These are phyloP conservation scores for Diplodus puntazzo DNA, from an alignment of 2,797 vertebrate genomes.

Conservation along the genomic window DNA sequence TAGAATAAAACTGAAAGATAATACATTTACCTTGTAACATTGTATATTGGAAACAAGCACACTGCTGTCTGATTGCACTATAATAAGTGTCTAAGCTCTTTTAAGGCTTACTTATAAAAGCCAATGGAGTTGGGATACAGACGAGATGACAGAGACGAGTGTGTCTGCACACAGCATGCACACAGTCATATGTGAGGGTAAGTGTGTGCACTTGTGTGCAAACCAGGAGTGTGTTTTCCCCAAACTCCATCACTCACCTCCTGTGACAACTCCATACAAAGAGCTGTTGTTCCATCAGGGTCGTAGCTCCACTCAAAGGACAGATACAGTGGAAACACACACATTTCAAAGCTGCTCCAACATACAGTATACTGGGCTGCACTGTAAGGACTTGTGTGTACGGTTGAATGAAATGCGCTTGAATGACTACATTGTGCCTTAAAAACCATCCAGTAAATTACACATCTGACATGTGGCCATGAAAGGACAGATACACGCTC, in stretches of 20 bases:
- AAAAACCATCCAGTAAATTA: slow-evolving; percentile 39
- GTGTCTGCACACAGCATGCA: slow-evolving; percentile 5
- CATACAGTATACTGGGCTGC: slow-evolving; percentile 22
- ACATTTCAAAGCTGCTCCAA: slow-evolving; percentile 45
- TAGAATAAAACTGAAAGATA: no score
- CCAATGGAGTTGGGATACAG: neutral
- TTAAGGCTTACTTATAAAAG: neutral
- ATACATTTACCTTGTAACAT: no score
- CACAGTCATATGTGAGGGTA: slow-evolving; percentile 24
- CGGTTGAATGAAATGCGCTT: slow-evolving; percentile 35
- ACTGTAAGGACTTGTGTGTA: slow-evolving; percentile 33
- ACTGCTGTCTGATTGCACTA: neutral
- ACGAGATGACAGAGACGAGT: slow-evolving; percentile 2
- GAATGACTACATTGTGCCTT: slow-evolving; percentile 51
- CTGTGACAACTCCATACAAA: slow-evolving; percentile 68
- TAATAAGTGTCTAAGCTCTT: neutral
- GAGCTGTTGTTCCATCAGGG: slow-evolving; percentile 58
- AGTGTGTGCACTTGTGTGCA: slow-evolving; percentile 34
- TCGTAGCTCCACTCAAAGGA: slow-evolving; percentile 60
- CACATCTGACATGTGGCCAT: slow-evolving; percentile 25
- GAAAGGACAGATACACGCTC: slow-evolving; percentile 9
- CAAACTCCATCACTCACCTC: slow-evolving; percentile 58
- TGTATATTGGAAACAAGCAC: neutral
- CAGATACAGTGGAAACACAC: slow-evolving; percentile 52
- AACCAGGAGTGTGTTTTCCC: slow-evolving; percentile 45